A percentile compares a stretch with the other conserved stretches of the same genome.
phyloP scores from a whole-genome alignment of 2,113 vertebrate species.

The Odocoileus hemionus region DNA sequence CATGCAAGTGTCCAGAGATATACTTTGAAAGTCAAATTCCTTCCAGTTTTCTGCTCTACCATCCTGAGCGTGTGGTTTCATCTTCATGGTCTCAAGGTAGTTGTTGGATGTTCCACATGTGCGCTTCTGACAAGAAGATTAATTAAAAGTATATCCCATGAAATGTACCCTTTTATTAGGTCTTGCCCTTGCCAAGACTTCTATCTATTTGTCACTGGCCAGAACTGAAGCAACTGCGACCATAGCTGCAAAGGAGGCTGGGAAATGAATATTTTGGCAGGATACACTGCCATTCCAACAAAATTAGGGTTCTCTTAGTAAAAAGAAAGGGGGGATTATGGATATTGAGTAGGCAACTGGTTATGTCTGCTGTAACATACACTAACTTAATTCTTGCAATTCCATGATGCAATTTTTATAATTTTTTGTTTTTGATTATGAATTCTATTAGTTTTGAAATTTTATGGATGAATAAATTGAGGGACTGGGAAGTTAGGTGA shows the following conservation, averaged over 20 bases:
- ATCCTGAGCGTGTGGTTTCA: background rate
- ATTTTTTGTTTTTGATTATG: background rate
- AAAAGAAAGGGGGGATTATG: background rate
- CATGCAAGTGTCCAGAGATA: background rate
- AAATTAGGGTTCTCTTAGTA: too few species aligned
- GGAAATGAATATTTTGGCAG: background rate
- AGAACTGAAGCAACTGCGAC: background rate
- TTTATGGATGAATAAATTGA: background rate
- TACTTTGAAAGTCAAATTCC: background rate
- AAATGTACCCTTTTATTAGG: background rate
- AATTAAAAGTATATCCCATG: background rate
- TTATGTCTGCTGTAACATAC: background rate
- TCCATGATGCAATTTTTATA: background rate
- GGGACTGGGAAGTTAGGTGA: background rate
- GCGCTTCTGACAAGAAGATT: background rate
- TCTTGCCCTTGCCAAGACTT: background rate
- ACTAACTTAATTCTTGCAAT: background rate
- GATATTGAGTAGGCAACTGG: background rate
- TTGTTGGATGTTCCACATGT: background rate
- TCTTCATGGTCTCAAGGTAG: background rate
- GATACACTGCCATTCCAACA: background rate
- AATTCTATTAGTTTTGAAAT: background rate
- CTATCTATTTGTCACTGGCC: background rate
- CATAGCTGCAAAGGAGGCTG: background rate
- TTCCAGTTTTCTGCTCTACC: background rate